Evolutionary conservation across 1,140 invertebrate species (phyloP).

Genomic region (Ceratosolen fusciceps): DNA sequence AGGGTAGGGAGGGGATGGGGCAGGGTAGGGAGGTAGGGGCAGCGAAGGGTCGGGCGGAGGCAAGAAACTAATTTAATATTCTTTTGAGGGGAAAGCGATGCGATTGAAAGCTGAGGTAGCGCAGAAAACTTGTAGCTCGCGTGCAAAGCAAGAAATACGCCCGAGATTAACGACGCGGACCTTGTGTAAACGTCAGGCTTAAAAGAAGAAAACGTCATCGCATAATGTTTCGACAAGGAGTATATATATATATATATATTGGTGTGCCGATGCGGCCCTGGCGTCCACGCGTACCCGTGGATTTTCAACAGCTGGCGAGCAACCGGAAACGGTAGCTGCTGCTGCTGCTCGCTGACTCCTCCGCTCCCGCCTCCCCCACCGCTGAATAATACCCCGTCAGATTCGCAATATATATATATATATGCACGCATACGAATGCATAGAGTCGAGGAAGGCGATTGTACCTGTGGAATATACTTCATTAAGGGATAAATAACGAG

Average conservation of each 20-base stretch:
- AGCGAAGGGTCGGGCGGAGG: not conserved
- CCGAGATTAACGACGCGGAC: conserved; percentile 13
- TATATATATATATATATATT: not conserved
- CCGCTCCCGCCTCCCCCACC: too few species aligned
- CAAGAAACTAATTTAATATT: not conserved
- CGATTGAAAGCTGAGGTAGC: not conserved
- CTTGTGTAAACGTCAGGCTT: conserved; percentile 12
- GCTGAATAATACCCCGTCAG: conserved; percentile 34
- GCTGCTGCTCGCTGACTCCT: too few species aligned
- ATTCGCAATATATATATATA: too few species aligned
- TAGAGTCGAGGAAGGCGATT: too few species aligned
- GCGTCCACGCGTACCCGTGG: not conserved
- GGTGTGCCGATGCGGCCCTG: too few species aligned
- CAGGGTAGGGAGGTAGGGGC: too few species aligned
- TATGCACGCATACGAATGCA: too few species aligned
- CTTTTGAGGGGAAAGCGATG: not conserved
- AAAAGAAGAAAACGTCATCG: not conserved
- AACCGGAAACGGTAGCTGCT: conserved; percentile 1
- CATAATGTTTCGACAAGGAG: conserved; percentile 3
- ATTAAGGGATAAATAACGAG: too few species aligned
- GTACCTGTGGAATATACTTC: too few species aligned
- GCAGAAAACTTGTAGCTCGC: conserved; percentile 3
- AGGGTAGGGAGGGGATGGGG: not conserved
- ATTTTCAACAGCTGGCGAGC: not conserved
- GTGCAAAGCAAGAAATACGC: conserved; percentile 5